phyloP scores from a whole-genome alignment of 2,888 invertebrate species.

The Crocallis elinguaria region DNA sequence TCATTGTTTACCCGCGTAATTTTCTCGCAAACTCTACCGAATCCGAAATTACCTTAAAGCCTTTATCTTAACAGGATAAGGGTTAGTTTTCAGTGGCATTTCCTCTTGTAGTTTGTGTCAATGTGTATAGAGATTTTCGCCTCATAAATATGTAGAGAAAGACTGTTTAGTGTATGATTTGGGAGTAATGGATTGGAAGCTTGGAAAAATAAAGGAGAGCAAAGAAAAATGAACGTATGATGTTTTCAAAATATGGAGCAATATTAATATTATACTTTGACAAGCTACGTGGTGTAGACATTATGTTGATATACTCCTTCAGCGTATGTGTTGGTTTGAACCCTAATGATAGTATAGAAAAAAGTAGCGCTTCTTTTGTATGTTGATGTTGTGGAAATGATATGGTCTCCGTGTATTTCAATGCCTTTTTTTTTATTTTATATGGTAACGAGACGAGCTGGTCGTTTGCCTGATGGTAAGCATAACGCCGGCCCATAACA shows the following conservation, averaged over 20 bases:
- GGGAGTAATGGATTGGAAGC: conserved; percentile 56
- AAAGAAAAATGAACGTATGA: conserved; percentile 28
- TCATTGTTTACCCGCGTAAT: conserved; percentile 36
- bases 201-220: conserved; percentile 26
- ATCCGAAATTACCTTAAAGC: conserved; percentile 15
- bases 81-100: conserved; percentile 14
- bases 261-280: no score
- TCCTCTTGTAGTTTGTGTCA: conserved; percentile 15
- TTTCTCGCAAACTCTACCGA: conserved; percentile 18
- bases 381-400: no score
- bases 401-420: no score
- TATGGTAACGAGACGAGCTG: no score
- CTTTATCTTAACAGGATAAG: conserved; percentile 23
- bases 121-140: conserved; percentile 30
- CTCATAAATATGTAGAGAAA: conserved; percentile 63
- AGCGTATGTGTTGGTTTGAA: no score
- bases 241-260: conserved; percentile 16
- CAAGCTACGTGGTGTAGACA: no score
- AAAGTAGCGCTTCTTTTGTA: no score
- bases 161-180: conserved; percentile 61
- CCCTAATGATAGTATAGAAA: no score
- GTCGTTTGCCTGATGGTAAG: no score
- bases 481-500: no score
- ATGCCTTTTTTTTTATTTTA: no score
- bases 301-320: no score